These are phyloP conservation scores for Panulirus ornatus DNA, from an alignment of 1,140 invertebrate species.

Conservation along the genomic window DNA sequence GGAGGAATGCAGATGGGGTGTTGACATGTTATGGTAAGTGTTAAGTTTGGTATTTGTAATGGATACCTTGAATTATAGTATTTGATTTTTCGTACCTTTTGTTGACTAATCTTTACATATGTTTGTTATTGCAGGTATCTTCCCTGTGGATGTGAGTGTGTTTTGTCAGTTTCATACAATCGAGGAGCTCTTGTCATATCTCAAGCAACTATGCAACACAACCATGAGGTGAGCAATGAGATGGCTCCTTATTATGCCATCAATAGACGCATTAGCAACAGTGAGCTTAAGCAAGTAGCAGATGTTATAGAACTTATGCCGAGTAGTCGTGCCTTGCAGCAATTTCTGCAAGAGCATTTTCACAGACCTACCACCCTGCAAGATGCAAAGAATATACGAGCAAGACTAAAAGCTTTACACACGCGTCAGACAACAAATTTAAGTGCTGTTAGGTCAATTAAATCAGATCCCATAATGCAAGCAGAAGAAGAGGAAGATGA, in stretches of 20 bases:
- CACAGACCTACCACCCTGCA: constrained; percentile 49
- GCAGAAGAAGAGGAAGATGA: constrained; percentile 18
- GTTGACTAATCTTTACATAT: too few species aligned
- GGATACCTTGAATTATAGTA: too few species aligned
- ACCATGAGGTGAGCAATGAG: constrained; percentile 65
- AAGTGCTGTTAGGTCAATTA: not conserved
- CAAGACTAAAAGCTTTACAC: constrained; percentile 44
- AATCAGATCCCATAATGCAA: not conserved
- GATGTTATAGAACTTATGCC: constrained; percentile 51
- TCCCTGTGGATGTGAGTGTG: constrained; percentile 56
- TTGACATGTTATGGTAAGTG: too few species aligned
- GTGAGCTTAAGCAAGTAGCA: constrained; percentile 55
- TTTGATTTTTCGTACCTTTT: too few species aligned
- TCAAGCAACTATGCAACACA: constrained; percentile 62
- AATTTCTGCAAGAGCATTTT: constrained; percentile 49
- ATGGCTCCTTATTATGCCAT: constrained; percentile 64
- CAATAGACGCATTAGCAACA: constrained; percentile 56
- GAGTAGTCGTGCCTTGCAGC: constrained; percentile 45
- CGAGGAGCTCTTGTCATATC: constrained; percentile 60
- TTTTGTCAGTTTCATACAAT: constrained; percentile 55
- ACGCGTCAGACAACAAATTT: not conserved
- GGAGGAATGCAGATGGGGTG: too few species aligned
- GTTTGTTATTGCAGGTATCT: constrained; percentile 48
- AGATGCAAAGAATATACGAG: constrained; percentile 61
- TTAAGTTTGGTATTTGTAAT: too few species aligned